Evolutionary conservation across 2,888 invertebrate genomes (phyloP).

Genomic region (Luffia ferchaultella): DNA sequence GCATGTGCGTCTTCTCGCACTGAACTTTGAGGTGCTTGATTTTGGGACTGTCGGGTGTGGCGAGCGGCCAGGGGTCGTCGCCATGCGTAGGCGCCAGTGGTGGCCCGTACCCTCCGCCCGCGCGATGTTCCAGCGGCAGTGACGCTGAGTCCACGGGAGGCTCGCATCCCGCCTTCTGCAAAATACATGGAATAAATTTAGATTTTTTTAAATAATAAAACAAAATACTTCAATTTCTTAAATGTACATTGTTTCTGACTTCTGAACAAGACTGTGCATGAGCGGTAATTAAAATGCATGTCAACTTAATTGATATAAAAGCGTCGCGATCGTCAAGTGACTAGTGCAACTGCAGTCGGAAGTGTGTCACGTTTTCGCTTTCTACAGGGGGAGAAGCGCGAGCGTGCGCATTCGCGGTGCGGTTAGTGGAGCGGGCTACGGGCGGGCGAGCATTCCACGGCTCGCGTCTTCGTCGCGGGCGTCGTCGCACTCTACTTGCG

Average conservation of each 20-base stretch:
- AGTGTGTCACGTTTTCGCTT: slow-evolving; percentile 4
- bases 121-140: slow-evolving; percentile 81
- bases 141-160: slow-evolving; percentile 84
- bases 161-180: slow-evolving; percentile 80
- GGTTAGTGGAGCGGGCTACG: slow-evolving; percentile 5
- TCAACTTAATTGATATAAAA: too few species aligned
- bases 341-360: not conserved
- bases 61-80: slow-evolving; percentile 90
- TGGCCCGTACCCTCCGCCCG: slow-evolving; percentile 79
- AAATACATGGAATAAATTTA: slow-evolving; percentile 17
- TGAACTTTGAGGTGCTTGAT: slow-evolving; percentile 94
- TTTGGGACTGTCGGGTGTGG: slow-evolving; percentile 89
- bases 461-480: not conserved
- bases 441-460: slow-evolving; percentile 1
- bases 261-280: too few species aligned
- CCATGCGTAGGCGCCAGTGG: slow-evolving; percentile 69
- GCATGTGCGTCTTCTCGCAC: slow-evolving; percentile 95
- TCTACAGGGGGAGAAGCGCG: slow-evolving; percentile 1
- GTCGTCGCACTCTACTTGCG: slow-evolving; percentile 47
- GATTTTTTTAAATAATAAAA: too few species aligned
- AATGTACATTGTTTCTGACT: too few species aligned
- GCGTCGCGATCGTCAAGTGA: not conserved
- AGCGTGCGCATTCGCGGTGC: not conserved
- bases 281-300: too few species aligned
- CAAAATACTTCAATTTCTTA: too few species aligned